Evolutionary conservation across 2,888 invertebrate species (phyloP), one percentile per base, ranked within the genome.

Genomic region (Cepaea hortensis): DNA sequence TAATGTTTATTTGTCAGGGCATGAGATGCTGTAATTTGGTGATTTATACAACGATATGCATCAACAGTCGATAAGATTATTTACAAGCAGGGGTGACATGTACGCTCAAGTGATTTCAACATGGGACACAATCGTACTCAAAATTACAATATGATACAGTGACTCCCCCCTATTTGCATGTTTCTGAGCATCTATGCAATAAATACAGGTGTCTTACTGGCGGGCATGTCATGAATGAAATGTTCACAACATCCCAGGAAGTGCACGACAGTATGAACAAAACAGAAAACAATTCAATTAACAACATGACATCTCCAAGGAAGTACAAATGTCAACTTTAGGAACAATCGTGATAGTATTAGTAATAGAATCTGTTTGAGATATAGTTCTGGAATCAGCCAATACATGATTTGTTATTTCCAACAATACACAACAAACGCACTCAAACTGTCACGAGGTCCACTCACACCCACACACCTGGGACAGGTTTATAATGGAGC

Each of bases 111-210:
- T 20, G 68, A 11, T n/a, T n/a, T n/a, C 20, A 18, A 55, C 61
- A 77, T n/a, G 77, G 77, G 55, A 77, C n/a, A 20, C 18, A 61
- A 55, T 55, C 11, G 11, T n/a, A 61, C 77, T 48, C n/a, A 77
- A 61, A 55, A 9, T 77, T 77, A 77, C 77, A 77, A 50, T 77
- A 77, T 77, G 77, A 77, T 61, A 77, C 76, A 76, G 77, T 77
- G 50, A 77, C n/a, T 75, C 18, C 77, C 76, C 61, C n/a, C 61
- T 48, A 20, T 20, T 68, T 68, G 7, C 48, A 15, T n/a, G 20
- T 5, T 55, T 50, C n/a, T 11, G 9, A n/a, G 23, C 77, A 77
- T 77, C 77, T 77, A 55, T 77, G 55, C 77, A 77, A 77, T 77
- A 77, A 77, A 77, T 77, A 77, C 55, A 48, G 1, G 35, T 73